Evolutionary conservation across 2,888 invertebrate genomes (phyloP), one percentile per base, ranked within the genome.

Genomic region (Brenthis ino): DNA sequence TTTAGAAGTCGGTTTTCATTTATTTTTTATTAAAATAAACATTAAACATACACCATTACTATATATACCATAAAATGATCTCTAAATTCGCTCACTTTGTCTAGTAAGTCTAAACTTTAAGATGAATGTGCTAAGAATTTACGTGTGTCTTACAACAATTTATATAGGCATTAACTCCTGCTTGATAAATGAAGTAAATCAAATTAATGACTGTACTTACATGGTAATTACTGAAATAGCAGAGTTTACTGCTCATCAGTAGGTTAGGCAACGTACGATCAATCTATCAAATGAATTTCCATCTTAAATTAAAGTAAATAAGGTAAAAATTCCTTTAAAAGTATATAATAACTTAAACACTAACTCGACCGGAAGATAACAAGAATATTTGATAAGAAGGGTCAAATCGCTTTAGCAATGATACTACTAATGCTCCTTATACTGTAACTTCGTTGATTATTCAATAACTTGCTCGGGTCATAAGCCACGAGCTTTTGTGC

Each of bases 181-280:
- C 65, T 67, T 70, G 70, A 70, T 70, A 70, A n/a, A 70, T 67
- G 64, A 65, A 67, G 67, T 70, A 70, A 67, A 70, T 70, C 75
- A 64, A 80, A 73, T 82, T 82, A 83, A 84, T 77, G 77, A 64
- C 70, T 56, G 78, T 79, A 79, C 83, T 85, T 82, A 83, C 73
- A 68, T 67, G 74, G 77, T 77, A 82, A 82, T 84, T 82, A 77
- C 79, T 74, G 72, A 71, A 79, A 79, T 81, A 77, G 78, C 77
- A 63, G 73, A 77, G 75, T 74, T 74, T 75, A 77, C 78, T 77
- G 80, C 79, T 55, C 55, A 57, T 50, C 55, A 65, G 51, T 50
- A 64, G 37, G 56, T 56, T 8, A 61, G 50, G 33, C 60, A 54
- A 61, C 56, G 16, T 28, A 51, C 37, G 13, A 43, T 57, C 47